Base-by-base conservation (phyloP, 1,140 invertebrate genomes). In the Cepaea nemoralis region DNA sequence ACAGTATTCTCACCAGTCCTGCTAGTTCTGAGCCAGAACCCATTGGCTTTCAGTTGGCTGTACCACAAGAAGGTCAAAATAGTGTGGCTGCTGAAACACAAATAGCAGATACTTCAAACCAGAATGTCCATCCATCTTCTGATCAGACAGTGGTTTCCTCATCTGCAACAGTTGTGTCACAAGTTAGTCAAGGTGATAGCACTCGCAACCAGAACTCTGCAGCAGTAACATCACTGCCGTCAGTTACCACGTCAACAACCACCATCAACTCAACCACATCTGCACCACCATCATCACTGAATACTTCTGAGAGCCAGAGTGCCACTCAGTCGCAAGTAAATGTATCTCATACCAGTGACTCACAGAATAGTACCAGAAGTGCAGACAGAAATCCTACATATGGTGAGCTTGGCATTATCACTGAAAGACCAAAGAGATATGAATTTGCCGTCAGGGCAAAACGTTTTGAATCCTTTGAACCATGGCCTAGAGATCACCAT, bases 401-500 rank as follows among this genome's bases (percentile, higher is more conserved):
- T 67, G 22, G 75, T 35, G 42, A 82, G 37, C 73, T 87, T 19
- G 85, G 85, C n/a, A 86, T 87, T 19, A 82, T 82, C 27, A 85
- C 86, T n/a, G 86, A 86, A 16, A 35, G 84, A 39, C 85, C 87
- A 0, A 86, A 86, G 66, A 83, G 86, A 63, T 55, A 77, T 12
- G 69, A 86, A 16, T 85, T 84, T 90, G 93, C 93, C 0, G 93
- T 94, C 5, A 91, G 94, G 77, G 93, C 94, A 63, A 93, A 94
- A 1, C 93, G 97, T 33, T 86, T 97, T 35, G 91, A 92, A 83
- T 94, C 94, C 6, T 98, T 95, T 89, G 91, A 92, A 69, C 92
- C 93, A 31, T 91, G 91, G 88, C 85, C 87, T 0, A 55, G 79
- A 31, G 77, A 79, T 31, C 84, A 85, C 40, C 74, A 93, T 76